Evolutionary conservation across 2,797 vertebrate species (phyloP).

Genomic region (Eulemur albifrons): DNA sequence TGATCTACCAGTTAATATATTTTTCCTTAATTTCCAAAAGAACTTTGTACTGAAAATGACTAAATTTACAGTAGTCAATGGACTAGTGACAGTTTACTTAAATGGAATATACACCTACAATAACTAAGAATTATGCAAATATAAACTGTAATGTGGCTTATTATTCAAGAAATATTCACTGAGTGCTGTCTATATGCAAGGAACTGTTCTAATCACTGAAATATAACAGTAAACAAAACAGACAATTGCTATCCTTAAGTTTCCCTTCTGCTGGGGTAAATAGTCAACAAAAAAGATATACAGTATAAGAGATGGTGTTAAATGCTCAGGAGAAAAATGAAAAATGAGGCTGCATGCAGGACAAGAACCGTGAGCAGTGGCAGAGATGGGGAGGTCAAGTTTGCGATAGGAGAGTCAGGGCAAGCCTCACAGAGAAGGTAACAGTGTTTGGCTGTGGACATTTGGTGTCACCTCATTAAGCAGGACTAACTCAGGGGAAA

Average conservation of each 20-base stretch:
- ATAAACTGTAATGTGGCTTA: neutral
- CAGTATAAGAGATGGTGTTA: neutral
- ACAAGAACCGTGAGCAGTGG: neutral
- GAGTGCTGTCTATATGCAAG: neutral
- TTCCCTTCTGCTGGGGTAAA: neutral
- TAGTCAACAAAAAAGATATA: neutral
- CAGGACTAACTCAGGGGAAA: neutral
- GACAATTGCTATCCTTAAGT: neutral
- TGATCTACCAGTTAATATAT: neutral
- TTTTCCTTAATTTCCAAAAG: neutral
- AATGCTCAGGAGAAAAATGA: neutral
- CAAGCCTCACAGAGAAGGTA: neutral
- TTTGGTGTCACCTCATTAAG: neutral
- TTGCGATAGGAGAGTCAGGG: neutral
- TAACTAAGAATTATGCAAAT: neutral
- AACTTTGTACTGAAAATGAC: neutral
- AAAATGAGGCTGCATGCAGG: neutral
- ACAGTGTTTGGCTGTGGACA: neutral
- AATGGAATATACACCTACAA: neutral
- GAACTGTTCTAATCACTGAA: neutral
- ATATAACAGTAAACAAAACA: neutral
- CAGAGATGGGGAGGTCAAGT: neutral
- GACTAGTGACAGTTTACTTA: neutral
- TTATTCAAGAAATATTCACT: neutral
- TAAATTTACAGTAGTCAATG: neutral